phyloP scores from a whole-genome alignment of 2,888 invertebrate genomes.

The Eulithis testata region DNA sequence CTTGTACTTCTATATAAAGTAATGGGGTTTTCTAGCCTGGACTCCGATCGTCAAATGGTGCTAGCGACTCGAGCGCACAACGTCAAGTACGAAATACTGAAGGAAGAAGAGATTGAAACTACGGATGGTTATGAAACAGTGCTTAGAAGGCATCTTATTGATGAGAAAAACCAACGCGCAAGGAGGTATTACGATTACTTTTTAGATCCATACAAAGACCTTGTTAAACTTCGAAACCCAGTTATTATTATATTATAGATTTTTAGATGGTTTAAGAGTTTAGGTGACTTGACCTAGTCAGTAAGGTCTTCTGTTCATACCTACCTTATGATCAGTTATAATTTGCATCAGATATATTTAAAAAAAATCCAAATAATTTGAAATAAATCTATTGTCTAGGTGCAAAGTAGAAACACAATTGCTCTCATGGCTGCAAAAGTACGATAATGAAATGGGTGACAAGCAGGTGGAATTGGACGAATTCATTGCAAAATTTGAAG shows the following conservation, averaged over 20 bases:
- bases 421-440: slow-evolving; percentile 84
- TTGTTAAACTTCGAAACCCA: too few species aligned
- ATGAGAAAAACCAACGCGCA: slow-evolving; percentile 81
- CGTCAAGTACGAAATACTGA: slow-evolving; percentile 73
- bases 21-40: slow-evolving; percentile 53
- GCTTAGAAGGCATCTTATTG: slow-evolving; percentile 72
- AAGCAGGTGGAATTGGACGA: slow-evolving; percentile 83
- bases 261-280: too few species aligned
- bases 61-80: slow-evolving; percentile 75
- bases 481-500: slow-evolving; percentile 75
- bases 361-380: too few species aligned
- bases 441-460: slow-evolving; percentile 85
- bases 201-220: background rate
- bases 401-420: slow-evolving; percentile 85
- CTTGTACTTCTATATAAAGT: background rate
- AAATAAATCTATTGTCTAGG: slow-evolving; percentile 42
- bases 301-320: too few species aligned
- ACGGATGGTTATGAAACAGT: slow-evolving; percentile 71
- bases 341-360: too few species aligned
- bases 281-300: too few species aligned
- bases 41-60: slow-evolving; percentile 83
- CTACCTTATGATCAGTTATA: too few species aligned
- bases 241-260: too few species aligned
- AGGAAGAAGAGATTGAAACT: slow-evolving; percentile 75
- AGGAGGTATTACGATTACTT: slow-evolving; percentile 60